Conservation (phyloP, 2,797 vertebrate genomes). For the Pachyuromys duprasi region DNA sequence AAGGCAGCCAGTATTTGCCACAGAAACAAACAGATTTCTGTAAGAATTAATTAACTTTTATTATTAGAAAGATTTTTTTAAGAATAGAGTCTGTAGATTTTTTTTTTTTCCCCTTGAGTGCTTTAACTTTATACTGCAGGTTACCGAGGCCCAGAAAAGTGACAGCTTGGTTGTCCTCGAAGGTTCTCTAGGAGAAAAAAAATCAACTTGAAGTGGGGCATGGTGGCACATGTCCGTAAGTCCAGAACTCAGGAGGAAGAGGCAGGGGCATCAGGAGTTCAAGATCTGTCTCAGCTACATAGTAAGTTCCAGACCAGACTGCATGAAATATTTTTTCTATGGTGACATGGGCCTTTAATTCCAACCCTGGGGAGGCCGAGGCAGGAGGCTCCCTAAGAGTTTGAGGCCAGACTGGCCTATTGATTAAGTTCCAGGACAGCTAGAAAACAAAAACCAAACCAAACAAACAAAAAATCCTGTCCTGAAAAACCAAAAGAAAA, state of each 20-base stretch:
- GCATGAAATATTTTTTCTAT: background rate
- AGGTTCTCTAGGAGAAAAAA: background rate
- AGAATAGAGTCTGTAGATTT: background rate
- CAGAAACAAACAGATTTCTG: background rate
- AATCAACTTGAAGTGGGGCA: background rate
- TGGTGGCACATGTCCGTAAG: background rate
- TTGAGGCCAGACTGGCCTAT: background rate
- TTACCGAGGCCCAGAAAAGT: background rate
- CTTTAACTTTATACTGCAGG: background rate
- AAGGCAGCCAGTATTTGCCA: background rate
- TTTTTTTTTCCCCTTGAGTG: background rate
- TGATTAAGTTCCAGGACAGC: background rate
- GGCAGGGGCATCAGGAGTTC: background rate
- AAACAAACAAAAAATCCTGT: background rate
- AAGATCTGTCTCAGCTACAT: background rate
- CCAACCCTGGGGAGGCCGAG: background rate
- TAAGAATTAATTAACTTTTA: slow-evolving; percentile 43
- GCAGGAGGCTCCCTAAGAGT: background rate
- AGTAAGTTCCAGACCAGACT: background rate
- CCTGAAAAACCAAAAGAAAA: background rate
- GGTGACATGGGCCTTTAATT: background rate
- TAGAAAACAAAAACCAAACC: background rate
- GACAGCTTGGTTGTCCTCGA: background rate
- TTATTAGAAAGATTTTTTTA: background rate
- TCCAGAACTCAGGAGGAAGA: background rate